These are phyloP conservation scores for Chrosomus eos DNA, from an alignment of 2,797 vertebrate genomes.

Conservation along the genomic window DNA sequence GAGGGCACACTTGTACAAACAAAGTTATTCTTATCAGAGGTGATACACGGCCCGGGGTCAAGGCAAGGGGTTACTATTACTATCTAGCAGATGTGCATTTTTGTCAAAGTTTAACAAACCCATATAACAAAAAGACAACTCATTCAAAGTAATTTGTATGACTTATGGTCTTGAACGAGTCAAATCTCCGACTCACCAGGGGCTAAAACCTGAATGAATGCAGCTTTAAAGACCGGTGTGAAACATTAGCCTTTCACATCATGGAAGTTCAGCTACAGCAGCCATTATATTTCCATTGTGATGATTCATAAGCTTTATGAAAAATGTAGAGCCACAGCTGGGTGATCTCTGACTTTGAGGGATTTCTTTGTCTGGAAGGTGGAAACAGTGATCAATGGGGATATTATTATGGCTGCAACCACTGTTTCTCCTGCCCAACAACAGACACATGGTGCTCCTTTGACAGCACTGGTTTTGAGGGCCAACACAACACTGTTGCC, in stretches of 20 bases:
- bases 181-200: slow-evolving; percentile 4
- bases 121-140: slow-evolving; percentile 28
- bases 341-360: slow-evolving; percentile 50
- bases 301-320: slow-evolving; percentile 50
- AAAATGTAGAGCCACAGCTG: slow-evolving; percentile 40
- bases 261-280: slow-evolving; percentile 46
- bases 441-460: slow-evolving; percentile 38
- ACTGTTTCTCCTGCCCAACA: slow-evolving; percentile 45
- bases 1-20: slow-evolving; percentile 56
- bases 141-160: slow-evolving; percentile 9
- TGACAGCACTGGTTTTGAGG: slow-evolving; percentile 29
- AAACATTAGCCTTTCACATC: slow-evolving; percentile 52
- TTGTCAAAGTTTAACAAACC: slow-evolving; percentile 35
- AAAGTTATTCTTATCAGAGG: slow-evolving; percentile 12
- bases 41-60: slow-evolving; percentile 34
- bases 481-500: slow-evolving; percentile 56
- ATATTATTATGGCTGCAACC: slow-evolving; percentile 48
- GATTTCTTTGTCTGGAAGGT: slow-evolving; percentile 48
- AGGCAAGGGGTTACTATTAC: slow-evolving; percentile 13
- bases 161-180: slow-evolving; percentile 31
- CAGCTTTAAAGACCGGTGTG: slow-evolving; percentile 43
- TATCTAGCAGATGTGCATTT: slow-evolving; percentile 43
- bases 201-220: slow-evolving; percentile 42
- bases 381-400: slow-evolving; percentile 59
- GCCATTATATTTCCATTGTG: slow-evolving; percentile 53